These are phyloP conservation scores for Netelia melanura DNA, from an alignment of 2,888 invertebrate genomes.

Conservation along the genomic window DNA sequence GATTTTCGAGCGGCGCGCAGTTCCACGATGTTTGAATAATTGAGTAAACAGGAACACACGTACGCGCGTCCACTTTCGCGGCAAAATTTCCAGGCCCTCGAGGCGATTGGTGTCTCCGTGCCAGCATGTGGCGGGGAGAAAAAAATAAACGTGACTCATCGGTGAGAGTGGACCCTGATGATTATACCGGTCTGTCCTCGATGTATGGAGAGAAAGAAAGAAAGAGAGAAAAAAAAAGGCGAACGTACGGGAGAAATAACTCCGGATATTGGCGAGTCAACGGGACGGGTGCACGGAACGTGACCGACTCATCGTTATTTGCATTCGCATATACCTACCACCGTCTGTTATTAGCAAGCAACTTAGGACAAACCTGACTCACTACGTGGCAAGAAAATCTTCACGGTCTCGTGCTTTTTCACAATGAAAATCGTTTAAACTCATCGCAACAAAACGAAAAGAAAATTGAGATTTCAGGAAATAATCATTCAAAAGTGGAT, in stretches of 20 bases:
- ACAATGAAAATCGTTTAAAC: not conserved
- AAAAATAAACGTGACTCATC: conserved; percentile 63
- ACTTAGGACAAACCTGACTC: too few species aligned
- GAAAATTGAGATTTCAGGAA: not conserved
- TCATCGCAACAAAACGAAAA: not conserved
- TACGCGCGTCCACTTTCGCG: conserved; percentile 18
- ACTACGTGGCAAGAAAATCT: too few species aligned
- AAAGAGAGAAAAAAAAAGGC: conserved; percentile 12
- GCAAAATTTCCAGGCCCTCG: conserved; percentile 44
- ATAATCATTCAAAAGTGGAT: not conserved
- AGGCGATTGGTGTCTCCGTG: conserved; percentile 22
- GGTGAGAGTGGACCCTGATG: conserved; percentile 51
- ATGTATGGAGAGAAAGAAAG: not conserved
- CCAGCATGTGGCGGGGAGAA: not conserved
- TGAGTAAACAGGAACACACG: conserved; percentile 51
- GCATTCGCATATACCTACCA: conserved; percentile 12
- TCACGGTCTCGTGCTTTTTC: not conserved
- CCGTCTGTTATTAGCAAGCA: too few species aligned
- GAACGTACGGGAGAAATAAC: not conserved
- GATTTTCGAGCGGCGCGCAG: not conserved
- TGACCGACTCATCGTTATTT: conserved; percentile 27
- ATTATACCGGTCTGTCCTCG: conserved; percentile 58
- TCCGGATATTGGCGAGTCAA: conserved; percentile 34
- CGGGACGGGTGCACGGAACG: conserved; percentile 27
- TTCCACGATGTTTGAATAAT: conserved; percentile 59